Evolutionary conservation across 2,888 invertebrate species (phyloP), one percentile per base, ranked within the genome.

Genomic region (Terebella lapidaria): DNA sequence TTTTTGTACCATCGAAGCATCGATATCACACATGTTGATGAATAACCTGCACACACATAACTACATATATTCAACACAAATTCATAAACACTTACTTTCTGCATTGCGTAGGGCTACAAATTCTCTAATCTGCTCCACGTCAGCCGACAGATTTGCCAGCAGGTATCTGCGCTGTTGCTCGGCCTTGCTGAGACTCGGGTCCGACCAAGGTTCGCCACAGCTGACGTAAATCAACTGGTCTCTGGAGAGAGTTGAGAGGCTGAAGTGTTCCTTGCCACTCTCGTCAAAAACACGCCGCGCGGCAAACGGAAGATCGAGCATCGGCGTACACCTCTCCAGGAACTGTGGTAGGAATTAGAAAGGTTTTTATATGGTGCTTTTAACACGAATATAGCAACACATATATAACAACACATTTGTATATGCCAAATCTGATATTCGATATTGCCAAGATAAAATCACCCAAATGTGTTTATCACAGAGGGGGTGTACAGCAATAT

Each of bases 141-240:
- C 81, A 30, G 72, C 70, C 0, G 74, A 69, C 26, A 81, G 69
- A 64, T 78, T 77, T 15, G 76, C 71, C 60, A 80, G 66, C n/a
- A 77, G 67, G 58, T 71, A 67, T 49, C 78, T 67, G 22, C 77
- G 65, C 63, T 78, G 75, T 58, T 79, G 79, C 63, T 81, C 79
- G 1, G 72, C 70, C 57, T 71, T 72, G 28, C 73, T 72, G n/a
- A 77, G 67, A 53, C 67, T 69, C 0, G 81, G 80, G 66, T 79
- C 77, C 4, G 68, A 70, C 80, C 80, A 80, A 1, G 72, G 60
- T 59, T 81, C 81, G 3, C 80, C 80, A 63, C 77, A 78, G 30
- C 67, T 70, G 28, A 69, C 64, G 62, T 73, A 79, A 24, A 80
- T 75, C 53, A 77, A 54, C 61, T 78, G 74, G 58, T 80, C 77